Conservation (phyloP, 2,113 vertebrate species). For the Chionodraco myersi region DNA sequence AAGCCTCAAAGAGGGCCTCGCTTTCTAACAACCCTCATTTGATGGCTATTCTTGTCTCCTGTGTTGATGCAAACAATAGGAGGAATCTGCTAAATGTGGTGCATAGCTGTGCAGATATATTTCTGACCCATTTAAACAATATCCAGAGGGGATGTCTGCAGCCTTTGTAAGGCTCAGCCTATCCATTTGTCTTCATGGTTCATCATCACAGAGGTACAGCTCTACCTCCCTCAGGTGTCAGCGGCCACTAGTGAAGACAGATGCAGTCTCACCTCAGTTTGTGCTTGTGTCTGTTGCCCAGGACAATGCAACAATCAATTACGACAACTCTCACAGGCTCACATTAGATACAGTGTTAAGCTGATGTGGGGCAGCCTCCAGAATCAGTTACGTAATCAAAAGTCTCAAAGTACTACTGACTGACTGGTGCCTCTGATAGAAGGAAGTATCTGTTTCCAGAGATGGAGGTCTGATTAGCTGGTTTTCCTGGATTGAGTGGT, state of each 20-base stretch:
- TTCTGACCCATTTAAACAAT: conserved; percentile 64
- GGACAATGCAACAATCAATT: conserved; percentile 9
- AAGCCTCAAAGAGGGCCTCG: conserved; percentile 3
- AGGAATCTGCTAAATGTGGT: conserved; percentile 63
- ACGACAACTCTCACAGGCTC: background rate
- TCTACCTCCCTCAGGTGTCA: conserved; percentile 10
- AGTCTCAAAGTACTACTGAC: background rate
- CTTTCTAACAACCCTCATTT: conserved; percentile 49
- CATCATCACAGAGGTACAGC: conserved; percentile 1
- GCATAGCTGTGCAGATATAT: conserved; percentile 34
- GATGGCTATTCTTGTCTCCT: conserved; percentile 28
- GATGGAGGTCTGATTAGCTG: conserved; percentile 1
- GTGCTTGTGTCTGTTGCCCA: background rate
- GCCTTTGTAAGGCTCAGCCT: conserved; percentile 14
- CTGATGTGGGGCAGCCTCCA: background rate
- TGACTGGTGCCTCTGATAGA: background rate
- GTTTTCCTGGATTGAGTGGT: background rate
- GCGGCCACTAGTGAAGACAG: conserved; percentile 2
- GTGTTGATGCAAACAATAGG: conserved; percentile 57
- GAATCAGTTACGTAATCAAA: conserved; percentile 6
- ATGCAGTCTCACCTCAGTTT: conserved; percentile 10
- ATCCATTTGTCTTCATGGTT: conserved; percentile 24
- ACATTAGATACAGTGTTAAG: conserved; percentile 5
- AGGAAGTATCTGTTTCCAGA: conserved; percentile 32
- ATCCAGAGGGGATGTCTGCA: conserved; percentile 29